Conservation (phyloP, 2,797 vertebrate species). For the Triplophysa yarkandensis region DNA sequence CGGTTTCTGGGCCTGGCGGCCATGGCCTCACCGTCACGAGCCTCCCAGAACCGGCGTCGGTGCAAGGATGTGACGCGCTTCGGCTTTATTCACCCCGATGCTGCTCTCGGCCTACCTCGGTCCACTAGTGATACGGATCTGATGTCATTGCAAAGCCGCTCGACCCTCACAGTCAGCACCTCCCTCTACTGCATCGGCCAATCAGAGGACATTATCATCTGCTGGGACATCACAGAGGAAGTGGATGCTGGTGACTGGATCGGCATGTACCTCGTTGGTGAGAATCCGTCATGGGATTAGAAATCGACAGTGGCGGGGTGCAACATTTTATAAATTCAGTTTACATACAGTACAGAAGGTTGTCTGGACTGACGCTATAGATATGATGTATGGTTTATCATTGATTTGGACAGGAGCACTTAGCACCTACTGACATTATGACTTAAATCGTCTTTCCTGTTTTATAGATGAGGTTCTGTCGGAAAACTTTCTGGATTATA, state of each 20-base stretch:
- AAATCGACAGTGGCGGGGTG: neutral
- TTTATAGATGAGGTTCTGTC: constrained; percentile 89
- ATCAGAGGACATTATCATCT: constrained; percentile 88
- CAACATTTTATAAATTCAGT: no score
- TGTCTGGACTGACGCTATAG: no score
- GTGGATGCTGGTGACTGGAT: constrained; percentile 98
- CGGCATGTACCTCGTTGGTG: constrained; percentile 96
- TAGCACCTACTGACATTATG: neutral
- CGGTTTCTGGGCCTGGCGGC: constrained; percentile 93
- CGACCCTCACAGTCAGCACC: constrained; percentile 90
- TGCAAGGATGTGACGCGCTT: constrained; percentile 87
- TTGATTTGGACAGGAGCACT: neutral
- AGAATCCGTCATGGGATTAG: constrained; percentile 57
- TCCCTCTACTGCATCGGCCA: constrained; percentile 90
- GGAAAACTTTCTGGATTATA: constrained; percentile 97
- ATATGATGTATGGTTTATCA: no score
- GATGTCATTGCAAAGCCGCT: constrained; percentile 89
- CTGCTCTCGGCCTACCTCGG: constrained; percentile 81
- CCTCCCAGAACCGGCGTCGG: constrained; percentile 85
- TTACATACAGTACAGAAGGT: no score
- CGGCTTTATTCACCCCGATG: constrained; percentile 83
- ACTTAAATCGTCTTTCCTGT: neutral
- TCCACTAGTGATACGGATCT: constrained; percentile 95
- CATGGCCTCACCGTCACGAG: constrained; percentile 93
- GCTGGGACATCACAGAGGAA: constrained; percentile 98